Percentiles rank a stretch among this genome's conserved stretches.
These are phyloP conservation scores for Ophioderma brevispina DNA, from an alignment of 35 echinoderm and acorn worm genomes.

Conservation along the genomic window DNA sequence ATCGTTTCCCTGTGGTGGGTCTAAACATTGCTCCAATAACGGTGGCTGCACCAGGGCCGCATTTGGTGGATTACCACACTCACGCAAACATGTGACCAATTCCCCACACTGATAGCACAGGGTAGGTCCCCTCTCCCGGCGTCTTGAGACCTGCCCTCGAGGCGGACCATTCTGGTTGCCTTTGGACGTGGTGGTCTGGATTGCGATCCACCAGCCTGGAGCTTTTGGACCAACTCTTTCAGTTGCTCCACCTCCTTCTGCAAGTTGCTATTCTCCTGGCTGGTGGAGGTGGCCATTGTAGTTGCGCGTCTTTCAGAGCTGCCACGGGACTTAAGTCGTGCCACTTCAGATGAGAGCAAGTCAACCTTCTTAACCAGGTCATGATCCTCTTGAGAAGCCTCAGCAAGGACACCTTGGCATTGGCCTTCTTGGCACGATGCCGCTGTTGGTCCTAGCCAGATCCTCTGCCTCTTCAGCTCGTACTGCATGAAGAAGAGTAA, in stretches of 20 bases:
- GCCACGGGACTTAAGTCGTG: no score
- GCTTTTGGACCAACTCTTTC: background rate
- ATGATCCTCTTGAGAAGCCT: no score
- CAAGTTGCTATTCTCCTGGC: background rate
- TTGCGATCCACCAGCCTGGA: background rate
- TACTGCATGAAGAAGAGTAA: conserved; percentile 31
- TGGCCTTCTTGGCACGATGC: no score
- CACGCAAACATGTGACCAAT: background rate
- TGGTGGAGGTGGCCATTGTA: no score
- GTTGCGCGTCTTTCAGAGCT: no score
- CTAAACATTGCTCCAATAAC: background rate
- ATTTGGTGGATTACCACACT: conserved; percentile 8
- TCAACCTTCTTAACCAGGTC: no score
- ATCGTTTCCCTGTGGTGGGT: conserved; percentile 31
- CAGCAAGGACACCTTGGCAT: no score
- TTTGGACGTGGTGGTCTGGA: background rate
- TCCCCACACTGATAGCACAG: conserved; percentile 52
- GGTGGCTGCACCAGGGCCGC: conserved; percentile 43
- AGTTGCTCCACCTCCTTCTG: background rate
- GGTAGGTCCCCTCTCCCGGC: no score
- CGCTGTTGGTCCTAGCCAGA: background rate
- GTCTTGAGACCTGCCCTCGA: no score
- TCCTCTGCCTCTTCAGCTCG: conserved; percentile 32
- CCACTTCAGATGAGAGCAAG: no score
- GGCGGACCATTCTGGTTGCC: background rate